Conservation (phyloP, 2,113 vertebrate species). For the Camelus bactrianus region DNA sequence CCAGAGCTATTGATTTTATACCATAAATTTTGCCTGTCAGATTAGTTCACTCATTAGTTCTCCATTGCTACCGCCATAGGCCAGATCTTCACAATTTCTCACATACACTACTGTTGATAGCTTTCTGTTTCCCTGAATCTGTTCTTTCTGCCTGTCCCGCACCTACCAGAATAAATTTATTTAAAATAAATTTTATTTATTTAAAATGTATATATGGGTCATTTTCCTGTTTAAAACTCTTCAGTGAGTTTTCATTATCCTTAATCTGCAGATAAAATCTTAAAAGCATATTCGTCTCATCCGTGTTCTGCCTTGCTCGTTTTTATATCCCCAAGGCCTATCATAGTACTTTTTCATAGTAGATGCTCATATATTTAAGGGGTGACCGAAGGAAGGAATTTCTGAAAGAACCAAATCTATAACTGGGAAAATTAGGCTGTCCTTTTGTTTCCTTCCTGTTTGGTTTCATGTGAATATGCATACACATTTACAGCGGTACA, state of each 20-base stretch:
- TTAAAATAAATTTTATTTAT: background rate
- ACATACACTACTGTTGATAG: background rate
- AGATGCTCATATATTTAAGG: background rate
- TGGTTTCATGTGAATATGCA: background rate
- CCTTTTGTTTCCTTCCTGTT: constrained; percentile 4
- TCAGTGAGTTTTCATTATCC: background rate
- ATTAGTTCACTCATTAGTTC: background rate
- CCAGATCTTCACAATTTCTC: background rate
- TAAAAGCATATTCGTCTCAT: background rate
- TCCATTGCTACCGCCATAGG: background rate
- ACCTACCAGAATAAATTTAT: background rate
- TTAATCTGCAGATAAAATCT: background rate
- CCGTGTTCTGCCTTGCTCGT: background rate
- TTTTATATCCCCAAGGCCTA: background rate
- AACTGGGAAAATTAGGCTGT: constrained; percentile 9
- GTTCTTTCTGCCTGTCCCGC: background rate
- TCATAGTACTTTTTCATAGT: background rate
- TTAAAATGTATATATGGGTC: background rate
- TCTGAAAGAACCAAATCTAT: constrained; percentile 2
- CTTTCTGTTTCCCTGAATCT: background rate
- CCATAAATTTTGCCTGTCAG: background rate
- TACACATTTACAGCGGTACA: background rate
- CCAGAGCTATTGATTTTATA: constrained; percentile 7
- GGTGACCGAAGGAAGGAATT: background rate
- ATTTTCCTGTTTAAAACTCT: constrained; percentile 45